Evolutionary conservation across 2,888 invertebrate genomes (phyloP).

Genomic region (Melinaea menophilus): DNA sequence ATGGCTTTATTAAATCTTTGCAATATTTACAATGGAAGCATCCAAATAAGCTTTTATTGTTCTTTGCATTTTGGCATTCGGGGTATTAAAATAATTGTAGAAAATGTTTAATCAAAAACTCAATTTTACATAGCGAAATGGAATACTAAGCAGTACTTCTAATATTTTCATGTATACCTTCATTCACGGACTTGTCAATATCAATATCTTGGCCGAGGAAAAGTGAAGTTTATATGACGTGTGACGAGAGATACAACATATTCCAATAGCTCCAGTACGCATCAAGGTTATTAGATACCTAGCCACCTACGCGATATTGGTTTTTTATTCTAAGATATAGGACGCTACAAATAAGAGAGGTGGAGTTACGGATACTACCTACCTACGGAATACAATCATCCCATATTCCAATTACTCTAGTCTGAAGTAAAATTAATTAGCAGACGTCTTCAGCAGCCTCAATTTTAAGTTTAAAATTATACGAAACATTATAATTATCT

Average conservation of each 20-base stretch:
- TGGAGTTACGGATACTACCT: not conserved
- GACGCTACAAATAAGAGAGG: not conserved
- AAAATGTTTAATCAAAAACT: not conserved
- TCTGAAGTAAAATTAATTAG: slow-evolving; percentile 4
- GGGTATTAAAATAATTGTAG: too few species aligned
- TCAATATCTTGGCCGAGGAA: slow-evolving; percentile 26
- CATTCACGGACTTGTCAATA: slow-evolving; percentile 26
- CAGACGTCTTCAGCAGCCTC: not conserved
- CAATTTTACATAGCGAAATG: not conserved
- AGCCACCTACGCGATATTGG: not conserved
- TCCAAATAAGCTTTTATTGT: too few species aligned
- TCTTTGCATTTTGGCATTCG: too few species aligned
- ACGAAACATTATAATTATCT: slow-evolving; percentile 1
- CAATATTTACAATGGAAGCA: too few species aligned
- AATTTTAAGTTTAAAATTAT: slow-evolving; percentile 1
- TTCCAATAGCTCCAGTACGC: slow-evolving; percentile 9
- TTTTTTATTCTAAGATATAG: not conserved
- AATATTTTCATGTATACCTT: slow-evolving; percentile 2
- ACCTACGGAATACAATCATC: not conserved
- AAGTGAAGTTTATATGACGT: slow-evolving; percentile 30
- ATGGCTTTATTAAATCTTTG: not conserved
- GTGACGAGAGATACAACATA: slow-evolving; percentile 26
- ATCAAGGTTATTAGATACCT: not conserved
- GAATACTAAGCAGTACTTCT: not conserved
- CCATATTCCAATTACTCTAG: not conserved